Conservation (phyloP, 2,113 vertebrate species). For the Xiphorhynchus elegans region DNA sequence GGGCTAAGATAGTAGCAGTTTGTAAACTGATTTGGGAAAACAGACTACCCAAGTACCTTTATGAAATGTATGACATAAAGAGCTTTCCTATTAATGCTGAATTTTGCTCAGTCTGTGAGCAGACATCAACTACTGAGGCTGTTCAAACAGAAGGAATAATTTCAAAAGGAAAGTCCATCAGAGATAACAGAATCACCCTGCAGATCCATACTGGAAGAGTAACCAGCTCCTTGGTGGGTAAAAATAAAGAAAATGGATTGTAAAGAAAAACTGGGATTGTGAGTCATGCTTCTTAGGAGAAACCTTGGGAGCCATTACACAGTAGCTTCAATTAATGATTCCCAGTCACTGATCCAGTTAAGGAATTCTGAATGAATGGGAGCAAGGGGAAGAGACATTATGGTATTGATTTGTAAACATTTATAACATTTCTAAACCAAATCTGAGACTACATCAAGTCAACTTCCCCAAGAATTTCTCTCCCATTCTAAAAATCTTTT, state of each 20-base stretch:
- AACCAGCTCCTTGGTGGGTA: neutral
- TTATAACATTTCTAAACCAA: neutral
- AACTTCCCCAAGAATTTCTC: neutral
- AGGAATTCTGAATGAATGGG: neutral
- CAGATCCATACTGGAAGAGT: neutral
- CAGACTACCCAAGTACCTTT: neutral
- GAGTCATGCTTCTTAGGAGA: neutral
- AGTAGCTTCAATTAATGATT: neutral
- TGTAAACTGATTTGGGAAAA: neutral
- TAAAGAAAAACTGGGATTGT: neutral
- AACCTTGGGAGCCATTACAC: neutral
- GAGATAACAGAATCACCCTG: neutral
- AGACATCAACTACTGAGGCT: neutral
- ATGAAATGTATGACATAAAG: neutral
- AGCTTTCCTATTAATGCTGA: neutral
- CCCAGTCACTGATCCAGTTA: neutral
- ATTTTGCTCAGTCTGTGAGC: neutral
- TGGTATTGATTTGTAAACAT: neutral
- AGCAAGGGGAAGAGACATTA: neutral
- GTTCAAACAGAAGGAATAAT: neutral
- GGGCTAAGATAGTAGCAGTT: neutral
- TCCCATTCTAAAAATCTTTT: neutral
- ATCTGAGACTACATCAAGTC: neutral
- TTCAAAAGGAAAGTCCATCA: neutral
- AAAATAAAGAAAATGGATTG: neutral